Conservation (phyloP, 2,797 vertebrate genomes). For the Babyrousa celebensis region DNA sequence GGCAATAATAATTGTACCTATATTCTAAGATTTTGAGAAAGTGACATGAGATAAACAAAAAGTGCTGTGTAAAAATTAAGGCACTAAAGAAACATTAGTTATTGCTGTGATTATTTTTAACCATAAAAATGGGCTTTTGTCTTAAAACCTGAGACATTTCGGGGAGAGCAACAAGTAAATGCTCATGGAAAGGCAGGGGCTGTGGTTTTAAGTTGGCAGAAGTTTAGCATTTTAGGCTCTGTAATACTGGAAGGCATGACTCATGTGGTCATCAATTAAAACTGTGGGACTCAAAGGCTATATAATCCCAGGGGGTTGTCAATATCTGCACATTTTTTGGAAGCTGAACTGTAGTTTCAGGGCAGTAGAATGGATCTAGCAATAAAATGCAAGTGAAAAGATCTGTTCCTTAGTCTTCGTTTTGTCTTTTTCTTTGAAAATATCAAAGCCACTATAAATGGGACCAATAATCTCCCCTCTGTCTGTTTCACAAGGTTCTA, state of each 20-base stretch:
- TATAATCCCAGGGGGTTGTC: neutral
- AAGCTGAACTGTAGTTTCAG: neutral
- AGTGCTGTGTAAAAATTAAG: neutral
- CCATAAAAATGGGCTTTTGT: neutral
- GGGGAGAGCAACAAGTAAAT: neutral
- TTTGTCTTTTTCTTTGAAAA: conserved; percentile 37
- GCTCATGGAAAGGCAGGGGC: neutral
- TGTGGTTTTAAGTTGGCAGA: neutral
- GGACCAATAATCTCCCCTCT: neutral
- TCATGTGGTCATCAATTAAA: neutral
- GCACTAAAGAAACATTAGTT: neutral
- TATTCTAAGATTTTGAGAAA: neutral
- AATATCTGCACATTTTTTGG: neutral
- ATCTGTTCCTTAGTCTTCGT: neutral
- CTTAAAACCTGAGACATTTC: conserved; percentile 30
- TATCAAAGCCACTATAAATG: neutral
- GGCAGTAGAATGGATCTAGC: neutral
- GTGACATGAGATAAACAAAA: neutral
- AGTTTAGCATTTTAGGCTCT: neutral
- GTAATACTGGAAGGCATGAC: neutral
- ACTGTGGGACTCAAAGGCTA: neutral
- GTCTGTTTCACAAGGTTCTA: neutral
- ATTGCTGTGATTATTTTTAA: conserved; percentile 53
- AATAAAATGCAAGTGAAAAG: neutral
- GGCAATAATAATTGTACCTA: neutral